A percentile compares a stretch with the other conserved stretches of the same genome.
Evolutionary conservation across 1,140 invertebrate genomes (phyloP).

Genomic region (Bicyclus anynana): DNA sequence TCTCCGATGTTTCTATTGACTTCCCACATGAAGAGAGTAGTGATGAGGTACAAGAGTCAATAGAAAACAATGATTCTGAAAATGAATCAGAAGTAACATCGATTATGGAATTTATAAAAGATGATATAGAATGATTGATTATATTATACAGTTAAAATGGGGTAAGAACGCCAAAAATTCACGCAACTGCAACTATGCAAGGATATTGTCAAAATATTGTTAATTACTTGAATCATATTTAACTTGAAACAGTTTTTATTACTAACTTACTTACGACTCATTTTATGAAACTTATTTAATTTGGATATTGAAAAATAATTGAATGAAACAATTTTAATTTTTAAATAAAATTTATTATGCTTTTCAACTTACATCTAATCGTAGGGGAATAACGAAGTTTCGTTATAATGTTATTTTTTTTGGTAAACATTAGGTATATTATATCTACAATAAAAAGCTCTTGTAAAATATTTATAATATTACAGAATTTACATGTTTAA

Average conservation of each 20-base stretch:
- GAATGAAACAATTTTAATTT: too few species aligned
- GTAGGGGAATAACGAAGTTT: constrained; percentile 35
- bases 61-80: background rate
- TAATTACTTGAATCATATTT: too few species aligned
- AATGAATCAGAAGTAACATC: background rate
- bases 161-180: too few species aligned
- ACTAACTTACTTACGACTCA: too few species aligned
- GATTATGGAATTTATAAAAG: constrained; percentile 1
- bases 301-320: background rate
- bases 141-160: too few species aligned
- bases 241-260: too few species aligned
- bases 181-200: too few species aligned
- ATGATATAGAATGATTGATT: background rate
- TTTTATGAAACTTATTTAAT: too few species aligned
- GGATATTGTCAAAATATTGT: too few species aligned
- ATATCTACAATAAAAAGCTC: background rate
- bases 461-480: background rate
- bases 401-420: constrained; percentile 41
- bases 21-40: background rate
- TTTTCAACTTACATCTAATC: constrained; percentile 32
- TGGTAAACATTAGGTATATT: constrained; percentile 42
- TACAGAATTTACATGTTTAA: background rate
- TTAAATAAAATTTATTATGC: constrained; percentile 38
- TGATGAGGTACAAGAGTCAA: constrained; percentile 2
- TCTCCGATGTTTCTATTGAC: constrained; percentile 6